Conservation (phyloP, 2,113 vertebrate species). For the Paramormyrops kingsleyae region DNA sequence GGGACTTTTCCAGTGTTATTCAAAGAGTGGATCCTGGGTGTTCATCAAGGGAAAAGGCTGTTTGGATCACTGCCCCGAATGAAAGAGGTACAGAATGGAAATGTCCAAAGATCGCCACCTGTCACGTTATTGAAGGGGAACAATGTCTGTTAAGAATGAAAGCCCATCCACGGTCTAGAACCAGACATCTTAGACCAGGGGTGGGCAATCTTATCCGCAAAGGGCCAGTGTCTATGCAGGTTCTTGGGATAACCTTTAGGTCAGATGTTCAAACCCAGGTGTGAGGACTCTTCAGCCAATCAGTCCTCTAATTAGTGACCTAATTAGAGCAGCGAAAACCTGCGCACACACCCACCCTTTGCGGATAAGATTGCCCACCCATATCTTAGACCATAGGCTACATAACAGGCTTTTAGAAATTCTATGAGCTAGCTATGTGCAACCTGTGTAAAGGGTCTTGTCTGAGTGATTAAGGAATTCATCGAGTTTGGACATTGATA, state of each 20-base stretch:
- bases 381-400: not conserved
- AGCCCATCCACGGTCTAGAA: not conserved
- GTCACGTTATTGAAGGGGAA: not conserved
- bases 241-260: too few relatives aligned
- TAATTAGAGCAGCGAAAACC: too few relatives aligned
- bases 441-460: not conserved
- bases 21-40: not conserved
- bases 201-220: too few relatives aligned
- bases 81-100: not conserved
- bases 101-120: not conserved
- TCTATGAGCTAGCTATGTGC: not conserved
- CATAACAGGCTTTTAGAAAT: not conserved
- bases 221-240: too few relatives aligned
- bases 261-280: too few relatives aligned
- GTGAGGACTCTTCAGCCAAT: too few relatives aligned
- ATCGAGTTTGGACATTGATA: not conserved
- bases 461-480: not conserved
- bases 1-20: not conserved
- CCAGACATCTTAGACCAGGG: not conserved
- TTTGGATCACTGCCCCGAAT: not conserved
- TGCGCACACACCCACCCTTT: too few relatives aligned
- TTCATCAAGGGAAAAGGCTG: not conserved
- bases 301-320: too few relatives aligned
- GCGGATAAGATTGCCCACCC: too few relatives aligned
- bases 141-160: not conserved